Evolutionary conservation across 2,113 vertebrate genomes (phyloP).

Genomic region (Rhinoderma darwinii): DNA sequence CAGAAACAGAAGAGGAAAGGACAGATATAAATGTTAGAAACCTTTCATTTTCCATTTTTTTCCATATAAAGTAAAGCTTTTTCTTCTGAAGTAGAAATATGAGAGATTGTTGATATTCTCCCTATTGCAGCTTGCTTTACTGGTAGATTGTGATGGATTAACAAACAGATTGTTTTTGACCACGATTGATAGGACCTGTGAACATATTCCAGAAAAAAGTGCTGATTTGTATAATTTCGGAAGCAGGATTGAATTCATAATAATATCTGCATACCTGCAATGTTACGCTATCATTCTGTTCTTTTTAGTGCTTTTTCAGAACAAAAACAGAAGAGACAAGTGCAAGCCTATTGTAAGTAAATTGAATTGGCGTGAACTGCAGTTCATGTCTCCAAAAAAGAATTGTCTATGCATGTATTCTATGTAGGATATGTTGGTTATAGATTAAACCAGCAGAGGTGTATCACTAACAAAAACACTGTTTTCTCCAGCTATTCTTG

Average conservation of each 20-base stretch:
- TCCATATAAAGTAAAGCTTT: too few species aligned
- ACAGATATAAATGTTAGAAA: too few species aligned
- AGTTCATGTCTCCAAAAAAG: slow-evolving; percentile 6
- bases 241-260: slow-evolving; percentile 21
- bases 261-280: slow-evolving; percentile 36
- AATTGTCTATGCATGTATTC: slow-evolving; percentile 8
- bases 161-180: slow-evolving; percentile 39
- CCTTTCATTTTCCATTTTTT: too few species aligned
- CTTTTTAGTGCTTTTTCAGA: background rate
- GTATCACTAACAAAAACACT: slow-evolving; percentile 8
- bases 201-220: slow-evolving; percentile 49
- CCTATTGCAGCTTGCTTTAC: slow-evolving; percentile 33
- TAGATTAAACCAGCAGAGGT: background rate
- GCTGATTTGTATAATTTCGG: slow-evolving; percentile 44
- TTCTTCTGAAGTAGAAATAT: background rate
- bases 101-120: slow-evolving; percentile 18
- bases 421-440: background rate
- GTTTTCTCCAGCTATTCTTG: background rate
- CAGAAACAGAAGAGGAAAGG: too few species aligned
- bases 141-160: slow-evolving; percentile 50
- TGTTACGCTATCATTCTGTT: background rate
- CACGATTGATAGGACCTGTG: slow-evolving; percentile 34
- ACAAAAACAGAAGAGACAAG: background rate
- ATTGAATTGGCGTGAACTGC: background rate
- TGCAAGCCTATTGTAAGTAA: background rate